phyloP scores from a whole-genome alignment of 1,140 invertebrate species.

The Asobara japonica region DNA sequence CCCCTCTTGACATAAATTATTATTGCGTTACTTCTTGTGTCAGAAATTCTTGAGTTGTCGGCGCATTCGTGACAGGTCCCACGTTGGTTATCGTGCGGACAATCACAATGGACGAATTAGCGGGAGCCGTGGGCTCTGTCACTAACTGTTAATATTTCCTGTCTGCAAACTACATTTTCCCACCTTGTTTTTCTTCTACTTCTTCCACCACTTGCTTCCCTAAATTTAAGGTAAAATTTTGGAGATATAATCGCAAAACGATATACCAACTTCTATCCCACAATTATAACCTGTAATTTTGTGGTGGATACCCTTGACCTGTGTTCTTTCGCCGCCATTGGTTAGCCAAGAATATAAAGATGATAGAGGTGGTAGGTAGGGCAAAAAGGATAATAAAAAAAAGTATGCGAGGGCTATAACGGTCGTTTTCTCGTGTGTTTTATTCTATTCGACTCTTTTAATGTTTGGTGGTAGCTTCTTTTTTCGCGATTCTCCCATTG shows the following conservation, averaged over 20 bases:
- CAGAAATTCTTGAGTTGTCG: too few species aligned
- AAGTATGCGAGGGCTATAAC: constrained; percentile 20
- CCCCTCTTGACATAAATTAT: neutral
- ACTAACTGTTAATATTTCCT: constrained; percentile 26
- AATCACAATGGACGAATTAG: constrained; percentile 3
- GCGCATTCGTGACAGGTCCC: constrained; percentile 20
- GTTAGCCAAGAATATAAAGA: neutral
- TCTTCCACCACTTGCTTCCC: neutral
- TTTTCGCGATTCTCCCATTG: constrained; percentile 22
- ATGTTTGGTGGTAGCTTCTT: constrained; percentile 18
- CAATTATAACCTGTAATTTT: constrained; percentile 6
- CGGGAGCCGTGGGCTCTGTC: neutral
- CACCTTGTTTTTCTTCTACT: neutral
- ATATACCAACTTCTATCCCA: constrained; percentile 1
- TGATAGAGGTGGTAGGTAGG: neutral
- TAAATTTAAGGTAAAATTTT: neutral
- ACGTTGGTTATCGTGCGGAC: constrained; percentile 13
- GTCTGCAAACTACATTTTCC: neutral
- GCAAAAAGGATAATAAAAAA: constrained; percentile 6
- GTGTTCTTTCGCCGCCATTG: neutral
- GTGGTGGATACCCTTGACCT: constrained; percentile 19
- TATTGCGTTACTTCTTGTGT: too few species aligned
- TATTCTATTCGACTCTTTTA: constrained; percentile 29
- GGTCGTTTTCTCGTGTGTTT: constrained; percentile 31
- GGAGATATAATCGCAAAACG: neutral